A percentile compares a stretch with the other conserved stretches of the same genome.
Conservation (phyloP, 37 sponge, comb jelly and placozoan genomes). For the Halichondria panicea region DNA sequence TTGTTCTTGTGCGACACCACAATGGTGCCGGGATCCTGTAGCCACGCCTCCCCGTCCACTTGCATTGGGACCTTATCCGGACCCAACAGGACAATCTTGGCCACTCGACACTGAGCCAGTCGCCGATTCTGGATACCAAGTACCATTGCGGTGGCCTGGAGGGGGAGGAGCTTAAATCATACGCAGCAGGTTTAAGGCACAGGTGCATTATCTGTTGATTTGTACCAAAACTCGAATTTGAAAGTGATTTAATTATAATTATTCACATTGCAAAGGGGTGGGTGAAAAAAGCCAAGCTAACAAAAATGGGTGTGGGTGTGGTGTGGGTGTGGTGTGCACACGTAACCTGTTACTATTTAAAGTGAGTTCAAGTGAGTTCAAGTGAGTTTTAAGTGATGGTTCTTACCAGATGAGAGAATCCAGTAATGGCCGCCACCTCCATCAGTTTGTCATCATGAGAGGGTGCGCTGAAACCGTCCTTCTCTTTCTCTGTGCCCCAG, state of each 20-base stretch:
- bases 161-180: neutral
- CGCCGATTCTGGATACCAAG: slow-evolving; percentile 79
- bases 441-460: slow-evolving; percentile 90
- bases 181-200: neutral
- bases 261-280: no score
- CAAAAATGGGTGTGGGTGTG: no score
- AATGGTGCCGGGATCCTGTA: slow-evolving; percentile 91
- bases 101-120: slow-evolving; percentile 73
- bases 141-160: slow-evolving; percentile 66
- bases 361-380: no score
- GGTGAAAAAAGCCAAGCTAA: no score
- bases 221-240: no score
- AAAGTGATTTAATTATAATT: no score
- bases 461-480: slow-evolving; percentile 79
- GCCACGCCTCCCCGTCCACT: slow-evolving; percentile 98
- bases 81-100: slow-evolving; percentile 62
- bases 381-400: no score
- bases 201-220: no score
- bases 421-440: slow-evolving; percentile 92
- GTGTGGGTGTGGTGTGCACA: no score
- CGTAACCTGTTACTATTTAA: no score
- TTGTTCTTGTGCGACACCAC: slow-evolving; percentile 87
- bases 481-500: slow-evolving; percentile 93
- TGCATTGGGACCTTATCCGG: slow-evolving; percentile 72
- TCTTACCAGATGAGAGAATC: slow-evolving; percentile 73